Conservation (phyloP, 2,888 invertebrate species). For the Caenorhabditis auriculariae region DNA sequence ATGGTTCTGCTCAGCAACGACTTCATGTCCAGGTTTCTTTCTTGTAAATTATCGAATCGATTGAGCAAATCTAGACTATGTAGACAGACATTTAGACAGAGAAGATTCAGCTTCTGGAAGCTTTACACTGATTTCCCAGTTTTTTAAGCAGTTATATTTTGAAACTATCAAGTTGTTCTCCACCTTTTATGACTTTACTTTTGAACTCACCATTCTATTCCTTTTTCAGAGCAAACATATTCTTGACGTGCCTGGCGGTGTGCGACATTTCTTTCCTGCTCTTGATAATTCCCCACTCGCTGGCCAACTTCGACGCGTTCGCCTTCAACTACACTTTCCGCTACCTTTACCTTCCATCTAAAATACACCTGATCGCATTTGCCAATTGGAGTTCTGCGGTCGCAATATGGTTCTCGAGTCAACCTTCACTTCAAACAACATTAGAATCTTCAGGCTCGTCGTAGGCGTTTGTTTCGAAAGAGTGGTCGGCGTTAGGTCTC, state of each 20-base stretch:
- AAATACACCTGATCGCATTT: conserved; percentile 53
- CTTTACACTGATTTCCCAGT: too few relatives aligned
- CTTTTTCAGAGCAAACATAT: conserved; percentile 55
- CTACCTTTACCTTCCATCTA: conserved; percentile 47
- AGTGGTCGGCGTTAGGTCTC: conserved; percentile 55
- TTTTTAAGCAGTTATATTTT: too few relatives aligned
- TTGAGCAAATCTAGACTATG: too few relatives aligned
- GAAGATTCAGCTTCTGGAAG: too few relatives aligned
- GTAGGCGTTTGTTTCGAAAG: conserved; percentile 56
- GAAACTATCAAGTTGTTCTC: too few relatives aligned
- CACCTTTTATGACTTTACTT: too few relatives aligned
- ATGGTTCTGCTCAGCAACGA: conserved; percentile 48
- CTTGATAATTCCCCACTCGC: conserved; percentile 55
- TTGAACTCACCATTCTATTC: too few relatives aligned
- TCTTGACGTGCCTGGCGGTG: conserved; percentile 55
- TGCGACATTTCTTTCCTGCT: conserved; percentile 58
- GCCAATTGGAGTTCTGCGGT: conserved; percentile 59
- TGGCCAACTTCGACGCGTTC: conserved; percentile 55
- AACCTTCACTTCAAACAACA: too few relatives aligned
- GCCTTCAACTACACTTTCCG: conserved; percentile 48
- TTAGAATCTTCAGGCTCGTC: conserved; percentile 42
- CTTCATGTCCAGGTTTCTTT: conserved; percentile 48
- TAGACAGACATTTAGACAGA: too few relatives aligned
- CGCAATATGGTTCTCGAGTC: conserved; percentile 60
- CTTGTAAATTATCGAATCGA: too few relatives aligned